Evolutionary conservation across 2,797 vertebrate genomes (phyloP).

Genomic region (Siniperca scherzeri): DNA sequence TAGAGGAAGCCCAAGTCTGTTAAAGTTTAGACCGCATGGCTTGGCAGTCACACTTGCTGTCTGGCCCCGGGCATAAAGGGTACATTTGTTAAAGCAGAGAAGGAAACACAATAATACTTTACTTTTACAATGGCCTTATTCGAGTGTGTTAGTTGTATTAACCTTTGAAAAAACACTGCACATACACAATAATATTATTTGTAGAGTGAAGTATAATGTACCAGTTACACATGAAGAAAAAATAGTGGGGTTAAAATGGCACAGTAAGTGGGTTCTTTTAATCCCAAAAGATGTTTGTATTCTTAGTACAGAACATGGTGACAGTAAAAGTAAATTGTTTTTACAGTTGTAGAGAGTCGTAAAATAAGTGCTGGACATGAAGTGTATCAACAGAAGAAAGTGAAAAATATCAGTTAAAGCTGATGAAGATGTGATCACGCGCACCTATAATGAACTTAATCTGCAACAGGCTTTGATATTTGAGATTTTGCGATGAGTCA

Average conservation of each 20-base stretch:
- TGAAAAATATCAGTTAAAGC: not conserved
- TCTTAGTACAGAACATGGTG: not conserved
- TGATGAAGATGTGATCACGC: not conserved
- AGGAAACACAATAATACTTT: slow-evolving; percentile 48
- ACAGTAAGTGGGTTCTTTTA: not conserved
- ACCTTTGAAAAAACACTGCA: slow-evolving; percentile 29
- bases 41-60: slow-evolving; percentile 67
- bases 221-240: slow-evolving; percentile 4
- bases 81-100: slow-evolving; percentile 69
- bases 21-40: slow-evolving; percentile 76
- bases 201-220: slow-evolving; percentile 1
- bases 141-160: slow-evolving; percentile 24
- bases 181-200: slow-evolving; percentile 22
- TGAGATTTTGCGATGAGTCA: slow-evolving; percentile 31
- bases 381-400: not conserved
- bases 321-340: not conserved
- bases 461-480: not conserved
- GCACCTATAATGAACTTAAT: not conserved
- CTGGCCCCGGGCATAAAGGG: slow-evolving; percentile 72
- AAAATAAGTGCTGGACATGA: not conserved
- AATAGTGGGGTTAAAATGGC: not conserved
- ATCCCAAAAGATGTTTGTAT: not conserved
- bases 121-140: slow-evolving; percentile 45
- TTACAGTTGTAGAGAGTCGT: not conserved
- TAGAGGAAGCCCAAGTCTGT: slow-evolving; percentile 82